Percentiles rank a stretch among this genome's conserved stretches.
These are phyloP conservation scores for Willisornis vidua DNA, from an alignment of 2,113 vertebrate species.

Conservation along the genomic window DNA sequence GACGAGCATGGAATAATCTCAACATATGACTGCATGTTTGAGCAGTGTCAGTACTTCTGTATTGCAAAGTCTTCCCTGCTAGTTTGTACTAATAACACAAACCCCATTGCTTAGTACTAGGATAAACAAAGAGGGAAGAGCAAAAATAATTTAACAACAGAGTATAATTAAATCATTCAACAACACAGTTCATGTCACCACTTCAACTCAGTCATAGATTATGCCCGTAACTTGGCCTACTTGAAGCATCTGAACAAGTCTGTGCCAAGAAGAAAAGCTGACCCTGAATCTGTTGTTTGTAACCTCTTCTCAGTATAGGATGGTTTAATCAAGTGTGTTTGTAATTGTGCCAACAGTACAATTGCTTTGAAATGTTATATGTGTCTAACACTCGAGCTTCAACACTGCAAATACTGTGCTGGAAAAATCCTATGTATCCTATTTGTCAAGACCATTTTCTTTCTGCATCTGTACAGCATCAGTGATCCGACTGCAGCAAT, in stretches of 20 bases:
- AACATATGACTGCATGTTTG: background rate
- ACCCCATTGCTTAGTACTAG: background rate
- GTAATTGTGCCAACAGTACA: background rate
- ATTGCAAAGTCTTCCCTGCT: background rate
- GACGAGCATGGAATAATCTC: background rate
- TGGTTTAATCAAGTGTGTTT: slow-evolving; percentile 15
- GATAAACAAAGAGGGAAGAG: background rate
- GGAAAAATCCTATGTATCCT: slow-evolving; percentile 11
- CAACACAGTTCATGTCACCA: background rate
- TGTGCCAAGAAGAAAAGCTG: background rate
- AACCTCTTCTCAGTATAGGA: background rate
- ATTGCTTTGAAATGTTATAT: slow-evolving; percentile 34
- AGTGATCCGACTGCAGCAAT: background rate
- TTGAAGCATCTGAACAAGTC: background rate
- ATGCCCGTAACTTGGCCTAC: background rate
- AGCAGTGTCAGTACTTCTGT: background rate
- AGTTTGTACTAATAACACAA: background rate
- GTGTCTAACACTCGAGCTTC: background rate
- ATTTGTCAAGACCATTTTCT: slow-evolving; percentile 11
- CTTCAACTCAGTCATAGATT: background rate
- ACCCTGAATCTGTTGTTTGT: background rate
- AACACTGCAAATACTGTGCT: background rate
- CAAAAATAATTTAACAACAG: background rate
- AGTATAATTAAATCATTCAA: background rate
- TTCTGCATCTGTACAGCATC: background rate